These are phyloP conservation scores for Brachyalestes nurse DNA, from an alignment of 2,797 vertebrate species.

Conservation along the genomic window DNA sequence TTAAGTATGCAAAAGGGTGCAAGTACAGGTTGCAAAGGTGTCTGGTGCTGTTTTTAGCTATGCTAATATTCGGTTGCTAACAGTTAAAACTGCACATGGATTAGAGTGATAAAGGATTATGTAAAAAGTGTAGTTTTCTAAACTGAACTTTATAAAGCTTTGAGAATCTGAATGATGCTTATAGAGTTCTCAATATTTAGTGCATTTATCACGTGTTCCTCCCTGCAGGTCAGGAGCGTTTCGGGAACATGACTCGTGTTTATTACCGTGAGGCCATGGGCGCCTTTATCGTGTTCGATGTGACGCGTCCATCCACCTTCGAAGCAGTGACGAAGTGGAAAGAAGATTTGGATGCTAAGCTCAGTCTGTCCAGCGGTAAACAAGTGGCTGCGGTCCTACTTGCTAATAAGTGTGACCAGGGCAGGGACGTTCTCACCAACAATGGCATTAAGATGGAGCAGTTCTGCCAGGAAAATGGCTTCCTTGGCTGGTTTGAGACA, in stretches of 20 bases:
- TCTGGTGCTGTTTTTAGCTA: too few relatives aligned
- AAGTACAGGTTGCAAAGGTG: too few relatives aligned
- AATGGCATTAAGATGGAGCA: constrained; percentile 93
- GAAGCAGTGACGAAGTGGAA: constrained; percentile 97
- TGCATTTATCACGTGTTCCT: not conserved
- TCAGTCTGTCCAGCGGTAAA: constrained; percentile 89
- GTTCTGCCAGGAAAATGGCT: constrained; percentile 97
- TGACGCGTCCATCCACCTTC: constrained; percentile 91
- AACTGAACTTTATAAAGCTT: not conserved
- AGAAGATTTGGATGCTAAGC: constrained; percentile 94
- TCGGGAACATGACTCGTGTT: constrained; percentile 98
- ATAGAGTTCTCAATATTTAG: too few relatives aligned
- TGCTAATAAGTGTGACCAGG: constrained; percentile 97
- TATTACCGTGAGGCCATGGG: constrained; percentile 98
- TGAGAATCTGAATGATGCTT: not conserved
- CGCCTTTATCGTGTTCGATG: constrained; percentile 94
- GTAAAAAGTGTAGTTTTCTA: not conserved
- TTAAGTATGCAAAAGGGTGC: too few relatives aligned
- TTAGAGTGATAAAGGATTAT: too few relatives aligned
- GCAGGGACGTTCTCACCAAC: constrained; percentile 84
- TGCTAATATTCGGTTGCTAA: too few relatives aligned
- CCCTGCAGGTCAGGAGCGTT: constrained; percentile 91
- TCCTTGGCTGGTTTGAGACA: constrained; percentile 94
- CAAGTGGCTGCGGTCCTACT: constrained; percentile 90
- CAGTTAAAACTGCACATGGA: too few relatives aligned